Evolutionary conservation across 1,140 invertebrate genomes (phyloP).

Genomic region (Sesamia nonagrioides): DNA sequence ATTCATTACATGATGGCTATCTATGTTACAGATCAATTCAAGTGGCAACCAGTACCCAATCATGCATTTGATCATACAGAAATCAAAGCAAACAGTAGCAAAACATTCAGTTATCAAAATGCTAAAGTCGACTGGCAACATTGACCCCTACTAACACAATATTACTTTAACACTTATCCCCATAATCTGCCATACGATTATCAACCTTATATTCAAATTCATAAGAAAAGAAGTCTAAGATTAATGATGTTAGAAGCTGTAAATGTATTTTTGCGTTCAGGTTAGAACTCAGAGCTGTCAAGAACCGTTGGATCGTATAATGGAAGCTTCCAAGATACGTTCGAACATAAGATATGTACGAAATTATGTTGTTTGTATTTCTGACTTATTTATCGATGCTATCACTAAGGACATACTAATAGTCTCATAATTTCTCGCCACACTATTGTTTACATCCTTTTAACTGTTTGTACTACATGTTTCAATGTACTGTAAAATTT

Average conservation of each 20-base stretch:
- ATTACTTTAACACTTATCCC: background rate
- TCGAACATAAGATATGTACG: slow-evolving; percentile 7
- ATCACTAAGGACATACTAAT: slow-evolving; percentile 1
- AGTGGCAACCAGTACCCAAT: background rate
- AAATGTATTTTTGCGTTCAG: background rate
- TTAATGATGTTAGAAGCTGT: background rate
- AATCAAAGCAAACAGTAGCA: slow-evolving; percentile 63
- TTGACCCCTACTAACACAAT: slow-evolving; percentile 54
- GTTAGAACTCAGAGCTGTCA: slow-evolving; percentile 51
- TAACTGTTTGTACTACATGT: no score
- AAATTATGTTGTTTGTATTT: slow-evolving; percentile 35
- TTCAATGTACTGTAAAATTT: no score
- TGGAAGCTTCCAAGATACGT: slow-evolving; percentile 66
- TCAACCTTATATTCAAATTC: background rate
- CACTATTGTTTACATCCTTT: no score
- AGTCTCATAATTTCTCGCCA: no score
- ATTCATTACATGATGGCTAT: background rate
- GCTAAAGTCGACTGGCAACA: slow-evolving; percentile 60
- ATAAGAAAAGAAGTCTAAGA: background rate
- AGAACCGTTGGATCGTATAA: slow-evolving; percentile 56
- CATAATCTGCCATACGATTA: background rate
- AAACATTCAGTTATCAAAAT: slow-evolving; percentile 57
- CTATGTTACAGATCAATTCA: background rate
- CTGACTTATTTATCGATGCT: slow-evolving; percentile 17
- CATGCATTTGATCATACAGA: background rate